phyloP scores from a whole-genome alignment of 2,888 invertebrate species.

The Drosophila cognata region DNA sequence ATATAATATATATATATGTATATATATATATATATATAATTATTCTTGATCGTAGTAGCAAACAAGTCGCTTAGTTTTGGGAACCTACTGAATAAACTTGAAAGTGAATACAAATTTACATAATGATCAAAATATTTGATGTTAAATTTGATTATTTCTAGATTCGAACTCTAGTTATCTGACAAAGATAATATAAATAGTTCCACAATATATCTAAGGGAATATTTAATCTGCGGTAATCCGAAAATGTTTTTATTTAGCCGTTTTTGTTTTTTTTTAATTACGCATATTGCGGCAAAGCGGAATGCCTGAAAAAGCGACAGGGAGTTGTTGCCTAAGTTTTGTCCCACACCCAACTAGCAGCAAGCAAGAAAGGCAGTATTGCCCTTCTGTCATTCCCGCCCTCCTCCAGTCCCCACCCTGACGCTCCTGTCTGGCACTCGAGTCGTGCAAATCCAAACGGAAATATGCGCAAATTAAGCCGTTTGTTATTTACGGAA shows the following conservation, averaged over 20 bases:
- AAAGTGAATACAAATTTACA: background rate
- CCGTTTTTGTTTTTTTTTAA: constrained; percentile 43
- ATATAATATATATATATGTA: background rate
- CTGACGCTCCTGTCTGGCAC: constrained; percentile 39
- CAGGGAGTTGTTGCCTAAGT: constrained; percentile 19
- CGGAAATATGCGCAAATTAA: constrained; percentile 83
- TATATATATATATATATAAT: background rate
- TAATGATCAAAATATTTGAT: background rate
- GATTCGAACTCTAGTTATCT: background rate
- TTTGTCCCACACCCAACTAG: constrained; percentile 9
- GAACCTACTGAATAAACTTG: background rate
- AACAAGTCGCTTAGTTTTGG: background rate
- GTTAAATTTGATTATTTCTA: background rate
- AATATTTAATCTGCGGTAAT: background rate
- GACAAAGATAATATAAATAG: background rate
- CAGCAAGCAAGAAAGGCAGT: background rate
- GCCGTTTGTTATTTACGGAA: constrained; percentile 83
- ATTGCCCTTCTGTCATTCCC: background rate
- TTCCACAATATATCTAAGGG: background rate
- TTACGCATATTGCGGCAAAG: constrained; percentile 63
- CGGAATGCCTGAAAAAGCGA: constrained; percentile 37
- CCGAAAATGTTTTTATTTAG: background rate
- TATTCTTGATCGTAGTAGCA: background rate
- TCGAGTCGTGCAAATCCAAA: constrained; percentile 80
- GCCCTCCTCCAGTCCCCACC: background rate